These are phyloP conservation scores for Yponomeuta plumbellus DNA, from an alignment of 2,888 invertebrate species.

Conservation along the genomic window DNA sequence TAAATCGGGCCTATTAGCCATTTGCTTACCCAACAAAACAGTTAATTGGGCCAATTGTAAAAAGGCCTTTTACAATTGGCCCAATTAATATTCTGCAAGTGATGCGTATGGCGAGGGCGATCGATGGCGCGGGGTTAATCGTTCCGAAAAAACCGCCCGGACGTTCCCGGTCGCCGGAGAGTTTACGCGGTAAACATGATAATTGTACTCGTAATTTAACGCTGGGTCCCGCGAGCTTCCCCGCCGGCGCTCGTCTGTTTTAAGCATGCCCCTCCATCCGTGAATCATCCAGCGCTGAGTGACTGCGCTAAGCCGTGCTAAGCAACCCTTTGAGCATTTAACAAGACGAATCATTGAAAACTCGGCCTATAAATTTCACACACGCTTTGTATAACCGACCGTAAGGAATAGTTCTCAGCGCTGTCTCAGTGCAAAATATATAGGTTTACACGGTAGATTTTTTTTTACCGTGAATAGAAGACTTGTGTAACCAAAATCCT, in stretches of 20 bases:
- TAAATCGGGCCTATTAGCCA: too few species aligned
- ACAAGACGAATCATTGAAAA: conserved; percentile 61
- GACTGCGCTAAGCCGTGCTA: conserved; percentile 35
- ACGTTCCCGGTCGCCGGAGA: conserved; percentile 34
- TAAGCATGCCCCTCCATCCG: conserved; percentile 41
- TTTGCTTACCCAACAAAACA: too few species aligned
- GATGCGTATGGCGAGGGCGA: not conserved
- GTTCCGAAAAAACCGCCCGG: conserved; percentile 32
- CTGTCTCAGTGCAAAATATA: too few species aligned
- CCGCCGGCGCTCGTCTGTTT: conserved; percentile 29
- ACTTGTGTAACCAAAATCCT: too few species aligned
- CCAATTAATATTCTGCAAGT: conserved; percentile 7
- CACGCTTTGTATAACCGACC: not conserved
- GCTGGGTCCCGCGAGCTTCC: conserved; percentile 28
- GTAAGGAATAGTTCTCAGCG: not conserved
- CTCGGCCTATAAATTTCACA: conserved; percentile 35
- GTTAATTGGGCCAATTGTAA: not conserved
- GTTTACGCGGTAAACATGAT: conserved; percentile 50
- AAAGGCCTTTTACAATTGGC: not conserved
- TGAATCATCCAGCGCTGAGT: conserved; percentile 38
- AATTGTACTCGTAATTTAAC: conserved; percentile 66
- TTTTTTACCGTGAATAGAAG: too few species aligned
- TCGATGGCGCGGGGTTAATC: conserved; percentile 18
- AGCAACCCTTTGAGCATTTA: conserved; percentile 54
- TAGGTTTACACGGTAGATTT: too few species aligned